Base-by-base conservation (phyloP, 1,140 invertebrate genomes). In the Orchesella cincta region DNA sequence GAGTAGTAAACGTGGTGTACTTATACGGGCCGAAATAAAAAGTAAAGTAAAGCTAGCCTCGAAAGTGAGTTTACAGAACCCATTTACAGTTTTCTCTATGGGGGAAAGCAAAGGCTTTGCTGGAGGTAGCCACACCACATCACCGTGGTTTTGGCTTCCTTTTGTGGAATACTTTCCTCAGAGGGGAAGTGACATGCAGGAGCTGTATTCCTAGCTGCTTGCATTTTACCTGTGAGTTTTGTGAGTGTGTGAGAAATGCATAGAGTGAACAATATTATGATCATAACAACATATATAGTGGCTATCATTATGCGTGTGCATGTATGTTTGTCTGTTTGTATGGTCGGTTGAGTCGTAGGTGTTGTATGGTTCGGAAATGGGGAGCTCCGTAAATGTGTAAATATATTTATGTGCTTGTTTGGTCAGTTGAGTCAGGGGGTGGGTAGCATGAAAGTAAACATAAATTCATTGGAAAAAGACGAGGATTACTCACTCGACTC, bases 401-500 rank as follows among this genome's bases (percentile, higher is more conserved):
- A 14, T 57, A 57, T 57, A n/a, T 57, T 57, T 57, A 46, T 46
- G 39, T 46, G 8, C 8, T 57, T 57, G 52, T 57, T 57, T 57
- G 52, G 52, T n/a, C 52, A 57, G 23, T 26, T 57, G 52, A 57
- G 23, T n/a, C 14, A 57, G 52, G 12, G 23, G 52, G 23, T 5
- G 23, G 52, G 62, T 16, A 31, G 62, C 3, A 14, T 31, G 62
- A 31, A 67, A 67, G 62, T 67, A 67, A 67, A 67, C 62, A 67
- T 67, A 67, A 67, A 67, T 67, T 67, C 62, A 29, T 33, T 67
- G 62, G 62, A 67, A 67, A 67, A 67, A 33, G 62, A 29, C 62
- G 12, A 33, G 54, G 62, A 67, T 67, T 67, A 67, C 62, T 67
- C 62, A 67, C 31, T 67, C 62, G 62, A 67, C 31, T 67, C 31